phyloP scores from a whole-genome alignment of 1,140 invertebrate species.

The Halotydeus destructor region DNA sequence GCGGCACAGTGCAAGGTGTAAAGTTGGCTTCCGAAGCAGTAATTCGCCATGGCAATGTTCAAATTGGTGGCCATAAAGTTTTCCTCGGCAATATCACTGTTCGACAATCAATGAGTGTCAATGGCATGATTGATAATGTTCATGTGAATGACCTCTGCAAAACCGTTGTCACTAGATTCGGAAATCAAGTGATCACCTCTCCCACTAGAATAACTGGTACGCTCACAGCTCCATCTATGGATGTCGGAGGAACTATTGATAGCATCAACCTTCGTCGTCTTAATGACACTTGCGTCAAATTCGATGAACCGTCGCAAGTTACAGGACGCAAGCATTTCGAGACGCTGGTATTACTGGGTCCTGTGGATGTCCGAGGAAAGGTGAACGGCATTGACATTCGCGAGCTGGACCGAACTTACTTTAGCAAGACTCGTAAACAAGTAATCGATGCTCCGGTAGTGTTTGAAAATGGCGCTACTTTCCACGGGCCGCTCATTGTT shows the following conservation, averaged over 20 bases:
- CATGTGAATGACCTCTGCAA: slow-evolving; percentile 11
- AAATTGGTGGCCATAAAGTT: slow-evolving; percentile 10
- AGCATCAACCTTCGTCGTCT: slow-evolving; percentile 9
- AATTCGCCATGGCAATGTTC: slow-evolving; percentile 3
- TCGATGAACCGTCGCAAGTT: neutral
- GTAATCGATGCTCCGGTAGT: slow-evolving; percentile 2
- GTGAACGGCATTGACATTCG: slow-evolving; percentile 9
- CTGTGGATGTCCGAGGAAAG: slow-evolving; percentile 5
- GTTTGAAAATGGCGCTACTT: slow-evolving; percentile 1
- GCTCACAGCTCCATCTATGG: no score
- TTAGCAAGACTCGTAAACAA: slow-evolving; percentile 13
- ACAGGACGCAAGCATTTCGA: slow-evolving; percentile 7
- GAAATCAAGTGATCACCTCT: neutral
- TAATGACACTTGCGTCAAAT: neutral
- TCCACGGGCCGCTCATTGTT: slow-evolving; percentile 7
- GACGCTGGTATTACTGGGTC: slow-evolving; percentile 10
- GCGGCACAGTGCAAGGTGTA: slow-evolving; percentile 12
- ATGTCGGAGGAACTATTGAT: slow-evolving; percentile 7
- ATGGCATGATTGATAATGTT: slow-evolving; percentile 12
- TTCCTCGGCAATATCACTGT: slow-evolving; percentile 9
- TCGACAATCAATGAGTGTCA: slow-evolving; percentile 4
- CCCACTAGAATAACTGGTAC: neutral
- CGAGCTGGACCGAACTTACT: slow-evolving; percentile 8
- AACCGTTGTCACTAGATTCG: slow-evolving; percentile 1
- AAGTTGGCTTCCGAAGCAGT: slow-evolving; percentile 14